Evolutionary conservation across 2,888 invertebrate species (phyloP).

Genomic region (Hirudinaria manillensis): DNA sequence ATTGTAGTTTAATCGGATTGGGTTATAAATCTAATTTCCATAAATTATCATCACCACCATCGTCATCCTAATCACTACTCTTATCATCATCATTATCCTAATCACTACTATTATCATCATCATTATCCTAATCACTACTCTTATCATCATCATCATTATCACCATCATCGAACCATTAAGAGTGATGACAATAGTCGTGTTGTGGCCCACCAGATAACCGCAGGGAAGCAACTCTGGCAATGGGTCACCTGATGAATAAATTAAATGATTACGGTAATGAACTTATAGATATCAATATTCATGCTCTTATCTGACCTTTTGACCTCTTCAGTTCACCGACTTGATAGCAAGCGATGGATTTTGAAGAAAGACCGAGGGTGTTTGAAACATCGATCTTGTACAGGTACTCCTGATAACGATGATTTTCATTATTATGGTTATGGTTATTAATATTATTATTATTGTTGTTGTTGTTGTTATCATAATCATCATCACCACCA

Average conservation of each 20-base stretch:
- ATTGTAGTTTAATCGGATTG: no score
- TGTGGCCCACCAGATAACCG: conserved; percentile 17
- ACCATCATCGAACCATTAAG: conserved; percentile 8
- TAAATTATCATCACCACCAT: conserved; percentile 20
- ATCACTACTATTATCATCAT: conserved; percentile 18
- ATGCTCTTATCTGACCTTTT: conserved; percentile 1
- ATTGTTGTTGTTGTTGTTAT: background rate
- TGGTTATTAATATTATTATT: background rate
- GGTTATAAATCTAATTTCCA: no score
- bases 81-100: conserved; percentile 23
- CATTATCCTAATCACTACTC: conserved; percentile 14
- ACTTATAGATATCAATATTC: background rate
- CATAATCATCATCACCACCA: background rate
- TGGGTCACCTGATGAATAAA: background rate
- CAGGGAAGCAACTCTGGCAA: conserved; percentile 7
- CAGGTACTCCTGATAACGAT: conserved; percentile 15
- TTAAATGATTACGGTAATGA: background rate
- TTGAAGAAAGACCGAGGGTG: conserved; percentile 5
- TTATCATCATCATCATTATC: conserved; percentile 24
- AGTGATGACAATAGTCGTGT: conserved; percentile 16
- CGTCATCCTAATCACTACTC: conserved; percentile 10
- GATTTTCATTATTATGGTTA: background rate
- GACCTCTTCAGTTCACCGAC: conserved; percentile 21
- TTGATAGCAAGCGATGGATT: background rate
- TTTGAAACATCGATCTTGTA: background rate